Base-by-base conservation (phyloP, 1,140 invertebrate genomes). In the Hycleus cichorii region DNA sequence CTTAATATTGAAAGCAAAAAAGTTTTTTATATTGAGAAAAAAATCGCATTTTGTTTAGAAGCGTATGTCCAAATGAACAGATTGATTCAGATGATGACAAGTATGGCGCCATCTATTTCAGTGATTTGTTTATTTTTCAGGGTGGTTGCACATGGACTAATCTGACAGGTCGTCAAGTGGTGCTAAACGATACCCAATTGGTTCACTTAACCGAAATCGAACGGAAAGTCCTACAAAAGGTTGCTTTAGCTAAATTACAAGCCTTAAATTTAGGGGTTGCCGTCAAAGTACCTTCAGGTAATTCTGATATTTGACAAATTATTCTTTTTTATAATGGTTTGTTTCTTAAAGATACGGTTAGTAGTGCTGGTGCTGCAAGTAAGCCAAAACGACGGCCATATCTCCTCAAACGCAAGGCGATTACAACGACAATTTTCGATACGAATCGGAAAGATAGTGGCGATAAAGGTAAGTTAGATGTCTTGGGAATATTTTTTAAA, bases 221-320 rank as follows among this genome's bases (percentile, higher is more conserved):
- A 76, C 77, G 87, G 54, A 80, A 85, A 55, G 82, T 90, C 3
- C 79, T 96, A 8, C 88, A 90, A 72, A 84, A 89, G 69, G 85
- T 94, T 10, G 89, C 90, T 3, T 78, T 93, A 3, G 87, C 89
- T n/a, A 88, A 93, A 70, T 82, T 96, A 7, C 88, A 90, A 74
- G 87, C 89, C 57, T 79, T 94, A 51, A 91, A 93, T 75, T 80
- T 95, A 8, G 91, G 90, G 7, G 87, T 88, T 59, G 77, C 82
- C 51, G 81, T 94, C 63, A 80, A 81, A 66, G 77, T 85, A 58
- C 87, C 87, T 40, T 82, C 77, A 75, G 72, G 72, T 73, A 64
- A 66, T 63, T 57, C 3, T 7, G 3, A 32, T 32, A 1, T 47
- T 12, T 10, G n/a, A 24, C 18, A 12, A 8, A 49, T 12, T 49